Evolutionary conservation across 2,888 invertebrate species (phyloP), one percentile per base, ranked within the genome.

Genomic region (Rotaria sp.): DNA sequence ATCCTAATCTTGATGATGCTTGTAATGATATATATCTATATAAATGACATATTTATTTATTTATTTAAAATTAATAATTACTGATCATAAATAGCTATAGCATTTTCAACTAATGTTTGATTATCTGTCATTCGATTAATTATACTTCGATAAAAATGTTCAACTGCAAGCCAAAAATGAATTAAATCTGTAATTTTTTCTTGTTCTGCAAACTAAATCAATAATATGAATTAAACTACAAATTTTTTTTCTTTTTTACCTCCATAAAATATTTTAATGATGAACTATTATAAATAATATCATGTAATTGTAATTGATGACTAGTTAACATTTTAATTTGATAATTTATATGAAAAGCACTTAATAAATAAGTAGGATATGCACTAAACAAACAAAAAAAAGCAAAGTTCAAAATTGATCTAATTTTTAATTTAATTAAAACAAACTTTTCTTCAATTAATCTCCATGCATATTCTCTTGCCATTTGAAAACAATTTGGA

Each of bases 31-130:
- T 80, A 18, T 67, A 67, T 67, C 67, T 67, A 67, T n/a, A 57
- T 10, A 57, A 3, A 50, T 50, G 10, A 50, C 3, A 50, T 50
- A 2, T 50, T 1, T 57, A 57, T n/a, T 57, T n/a, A n/a, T 57
- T 24, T 57, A 10, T 26, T 57, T 57, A n/a, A 59, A 15, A 18
- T 35, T 8, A 67, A 35, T 35, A 67, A 18, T 30, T 45, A 80
- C 80, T 80, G 41, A 21, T 80, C 80, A 80, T 80, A 80, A 5
- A 80, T 80, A 45, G 38, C 5, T 18, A 80, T n/a, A 13, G 80
- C 80, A 80, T 80, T 80, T 45, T 80, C 80, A 26, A 24, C n/a
- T 80, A 80, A 45, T 80, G 45, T 80, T 45, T 80, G 80, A 80
- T 45, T 80, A n/a, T 80, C 80, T 45, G 45, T 80, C 45, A 80